A percentile compares a stretch with the other conserved stretches of the same genome.
phyloP scores from a whole-genome alignment of 2,888 invertebrate species.

The Daptonema setosum region DNA sequence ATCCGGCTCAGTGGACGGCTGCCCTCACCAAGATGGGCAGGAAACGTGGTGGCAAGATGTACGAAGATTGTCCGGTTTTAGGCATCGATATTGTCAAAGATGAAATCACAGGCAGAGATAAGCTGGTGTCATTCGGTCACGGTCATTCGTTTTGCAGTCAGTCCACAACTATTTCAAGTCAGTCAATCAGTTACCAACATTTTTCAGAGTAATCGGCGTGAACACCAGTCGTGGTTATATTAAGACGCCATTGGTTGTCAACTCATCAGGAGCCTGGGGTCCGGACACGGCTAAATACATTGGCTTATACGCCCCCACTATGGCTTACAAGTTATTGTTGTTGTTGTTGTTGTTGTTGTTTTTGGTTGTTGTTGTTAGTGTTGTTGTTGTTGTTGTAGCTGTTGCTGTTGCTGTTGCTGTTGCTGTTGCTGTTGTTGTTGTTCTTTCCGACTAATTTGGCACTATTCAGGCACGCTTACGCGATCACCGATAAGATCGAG shows the following conservation, averaged over 20 bases:
- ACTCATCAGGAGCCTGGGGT: constrained; percentile 62
- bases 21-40: constrained; percentile 50
- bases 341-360: too few species aligned
- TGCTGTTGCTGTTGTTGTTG: background rate
- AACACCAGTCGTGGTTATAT: constrained; percentile 52
- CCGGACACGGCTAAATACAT: constrained; percentile 47
- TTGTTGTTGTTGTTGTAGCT: too few species aligned
- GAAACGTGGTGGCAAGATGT: constrained; percentile 47
- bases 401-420: background rate
- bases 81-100: background rate
- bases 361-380: too few species aligned
- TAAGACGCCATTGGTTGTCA: constrained; percentile 53
- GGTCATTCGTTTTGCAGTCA: background rate
- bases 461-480: constrained; percentile 57
- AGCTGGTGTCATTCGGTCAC: background rate
- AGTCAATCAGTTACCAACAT: too few species aligned
- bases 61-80: constrained; percentile 50
- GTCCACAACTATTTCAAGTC: background rate
- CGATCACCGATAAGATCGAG: constrained; percentile 54
- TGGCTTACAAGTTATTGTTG: constrained; percentile 32
- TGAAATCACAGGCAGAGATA: background rate
- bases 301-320: constrained; percentile 47
- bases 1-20: constrained; percentile 56
- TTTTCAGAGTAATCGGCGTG: constrained; percentile 46
- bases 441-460: background rate